These are phyloP conservation scores for Arenicola marina DNA, from an alignment of 2,888 invertebrate genomes.

Conservation along the genomic window DNA sequence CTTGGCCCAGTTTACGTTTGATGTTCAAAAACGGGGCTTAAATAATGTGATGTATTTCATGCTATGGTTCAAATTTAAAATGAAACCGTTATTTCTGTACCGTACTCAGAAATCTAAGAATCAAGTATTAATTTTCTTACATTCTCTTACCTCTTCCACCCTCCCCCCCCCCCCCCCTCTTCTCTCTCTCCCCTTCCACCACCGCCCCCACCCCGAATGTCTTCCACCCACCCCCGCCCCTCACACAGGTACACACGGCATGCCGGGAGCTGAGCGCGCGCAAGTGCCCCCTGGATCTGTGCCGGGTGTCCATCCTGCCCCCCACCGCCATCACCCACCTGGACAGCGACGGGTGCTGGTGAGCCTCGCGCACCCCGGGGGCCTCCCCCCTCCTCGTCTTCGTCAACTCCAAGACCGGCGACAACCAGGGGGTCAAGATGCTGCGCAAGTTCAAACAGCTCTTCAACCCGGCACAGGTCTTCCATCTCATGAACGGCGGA, in stretches of 20 bases:
- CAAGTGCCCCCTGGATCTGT: constrained; percentile 84
- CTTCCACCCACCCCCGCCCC: too few relatives aligned
- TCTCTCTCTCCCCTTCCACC: too few relatives aligned
- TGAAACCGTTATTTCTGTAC: too few relatives aligned
- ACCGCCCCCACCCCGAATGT: too few relatives aligned
- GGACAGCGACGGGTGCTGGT: constrained; percentile 86
- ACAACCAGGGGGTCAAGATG: constrained; percentile 97
- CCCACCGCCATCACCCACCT: constrained; percentile 91
- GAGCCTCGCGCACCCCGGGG: constrained; percentile 73
- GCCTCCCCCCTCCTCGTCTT: constrained; percentile 87
- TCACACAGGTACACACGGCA: constrained; percentile 76
- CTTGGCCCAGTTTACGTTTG: too few relatives aligned
- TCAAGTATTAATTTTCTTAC: too few relatives aligned
- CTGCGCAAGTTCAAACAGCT: constrained; percentile 91
- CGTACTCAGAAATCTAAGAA: too few relatives aligned
- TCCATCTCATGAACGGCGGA: constrained; percentile 87
- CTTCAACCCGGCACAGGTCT: constrained; percentile 95
- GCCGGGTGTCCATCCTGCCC: constrained; percentile 89
- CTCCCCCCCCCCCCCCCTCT: too few relatives aligned
- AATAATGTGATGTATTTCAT: too few relatives aligned
- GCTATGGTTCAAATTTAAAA: too few relatives aligned
- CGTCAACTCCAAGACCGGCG: constrained; percentile 97
- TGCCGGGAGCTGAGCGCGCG: constrained; percentile 81
- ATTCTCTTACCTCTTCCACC: too few relatives aligned
- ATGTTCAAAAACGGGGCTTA: too few relatives aligned